Evolutionary conservation across 2,797 vertebrate species (phyloP).

Genomic region (Manis javanica): DNA sequence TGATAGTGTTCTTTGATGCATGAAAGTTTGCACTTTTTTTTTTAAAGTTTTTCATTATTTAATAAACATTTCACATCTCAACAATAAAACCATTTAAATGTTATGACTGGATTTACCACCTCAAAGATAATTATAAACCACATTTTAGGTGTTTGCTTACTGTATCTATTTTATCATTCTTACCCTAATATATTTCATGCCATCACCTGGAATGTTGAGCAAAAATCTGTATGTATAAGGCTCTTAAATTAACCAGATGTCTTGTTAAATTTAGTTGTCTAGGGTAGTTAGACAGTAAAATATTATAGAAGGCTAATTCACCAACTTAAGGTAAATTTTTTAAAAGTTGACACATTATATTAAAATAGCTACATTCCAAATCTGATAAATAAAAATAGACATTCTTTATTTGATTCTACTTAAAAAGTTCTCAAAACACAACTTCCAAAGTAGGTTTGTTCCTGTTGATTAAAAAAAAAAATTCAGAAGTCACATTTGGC

Average conservation of each 20-base stretch:
- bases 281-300: conserved; percentile 5
- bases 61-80: conserved; percentile 75
- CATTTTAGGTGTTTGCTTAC: conserved; percentile 7
- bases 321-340: conserved; percentile 31
- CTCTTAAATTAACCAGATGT: conserved; percentile 26
- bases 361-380: conserved; percentile 4
- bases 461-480: neutral
- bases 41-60: conserved; percentile 51
- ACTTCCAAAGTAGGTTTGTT: neutral
- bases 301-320: neutral
- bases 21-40: too few species aligned
- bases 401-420: neutral
- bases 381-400: neutral
- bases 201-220: neutral
- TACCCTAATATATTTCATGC: neutral
- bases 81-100: conserved; percentile 60
- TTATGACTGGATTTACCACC: neutral
- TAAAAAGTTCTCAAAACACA: neutral
- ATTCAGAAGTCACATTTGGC: neutral
- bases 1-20: too few species aligned
- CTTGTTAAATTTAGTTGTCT: neutral
- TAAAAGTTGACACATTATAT: neutral
- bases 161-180: neutral
- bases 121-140: neutral
- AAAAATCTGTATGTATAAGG: conserved; percentile 28